A percentile compares a stretch with the other conserved stretches of the same genome.
phyloP scores from a whole-genome alignment of 2,888 invertebrate genomes.

The Ctenicera cuprea region DNA sequence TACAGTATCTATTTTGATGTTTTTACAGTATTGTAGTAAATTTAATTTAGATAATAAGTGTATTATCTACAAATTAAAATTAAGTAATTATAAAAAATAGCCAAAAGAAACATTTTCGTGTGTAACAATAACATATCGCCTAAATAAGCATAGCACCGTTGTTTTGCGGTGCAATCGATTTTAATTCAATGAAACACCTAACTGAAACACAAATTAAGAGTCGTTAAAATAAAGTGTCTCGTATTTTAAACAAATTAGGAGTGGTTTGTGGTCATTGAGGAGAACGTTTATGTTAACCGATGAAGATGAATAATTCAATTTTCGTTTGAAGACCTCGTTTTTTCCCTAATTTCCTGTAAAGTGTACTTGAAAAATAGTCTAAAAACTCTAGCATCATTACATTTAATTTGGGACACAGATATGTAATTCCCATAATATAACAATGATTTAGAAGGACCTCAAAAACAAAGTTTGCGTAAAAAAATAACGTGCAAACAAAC shows the following conservation, averaged over 20 bases:
- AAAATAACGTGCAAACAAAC: slow-evolving; percentile 47
- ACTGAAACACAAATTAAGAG: slow-evolving; percentile 4
- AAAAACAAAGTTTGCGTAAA: slow-evolving; percentile 52
- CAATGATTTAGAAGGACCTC: slow-evolving; percentile 46
- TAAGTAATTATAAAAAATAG: no score
- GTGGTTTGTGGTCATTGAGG: not conserved
- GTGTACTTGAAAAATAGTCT: slow-evolving; percentile 38
- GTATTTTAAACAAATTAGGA: slow-evolving; percentile 7
- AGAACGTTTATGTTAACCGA: slow-evolving; percentile 1
- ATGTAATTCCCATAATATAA: slow-evolving; percentile 44
- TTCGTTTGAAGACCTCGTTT: slow-evolving; percentile 24
- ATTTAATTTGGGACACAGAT: slow-evolving; percentile 42
- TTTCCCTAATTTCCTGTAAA: slow-evolving; percentile 15
- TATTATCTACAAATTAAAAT: no score
- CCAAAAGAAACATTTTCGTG: no score
- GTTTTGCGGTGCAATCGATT: not conserved
- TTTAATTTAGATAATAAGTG: no score
- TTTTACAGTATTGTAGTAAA: no score
- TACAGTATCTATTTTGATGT: no score
- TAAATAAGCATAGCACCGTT: no score
- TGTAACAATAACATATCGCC: no score
- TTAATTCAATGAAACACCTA: slow-evolving; percentile 1
- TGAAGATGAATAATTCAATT: slow-evolving; percentile 10
- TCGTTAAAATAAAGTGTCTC: slow-evolving; percentile 3
- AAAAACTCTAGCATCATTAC: slow-evolving; percentile 41